phyloP scores from a whole-genome alignment of 2,113 vertebrate genomes.

The Hemibagrus wyckioides region DNA sequence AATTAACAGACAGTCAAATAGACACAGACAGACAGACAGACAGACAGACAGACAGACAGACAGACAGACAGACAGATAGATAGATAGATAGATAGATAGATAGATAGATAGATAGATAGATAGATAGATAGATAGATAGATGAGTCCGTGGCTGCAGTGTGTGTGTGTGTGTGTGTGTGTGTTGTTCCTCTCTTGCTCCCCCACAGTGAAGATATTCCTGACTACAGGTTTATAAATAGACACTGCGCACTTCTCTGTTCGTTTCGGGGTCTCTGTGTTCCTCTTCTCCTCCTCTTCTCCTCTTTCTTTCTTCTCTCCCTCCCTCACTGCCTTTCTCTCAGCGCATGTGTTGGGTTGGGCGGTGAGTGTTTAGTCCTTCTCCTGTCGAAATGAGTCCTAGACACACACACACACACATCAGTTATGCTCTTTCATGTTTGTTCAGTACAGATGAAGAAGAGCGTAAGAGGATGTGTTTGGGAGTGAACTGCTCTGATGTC shows the following conservation, averaged over 20 bases:
- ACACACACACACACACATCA: neutral
- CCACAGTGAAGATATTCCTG: constrained; percentile 45
- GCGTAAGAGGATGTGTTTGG: neutral
- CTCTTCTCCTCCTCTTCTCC: neutral
- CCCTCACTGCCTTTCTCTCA: constrained; percentile 20
- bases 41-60: neutral
- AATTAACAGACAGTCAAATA: neutral
- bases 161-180: neutral
- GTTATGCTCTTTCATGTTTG: neutral
- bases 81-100: neutral
- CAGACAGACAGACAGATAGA: neutral
- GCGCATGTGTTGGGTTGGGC: neutral
- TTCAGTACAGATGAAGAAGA: neutral
- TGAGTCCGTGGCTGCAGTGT: neutral
- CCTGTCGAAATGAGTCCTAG: constrained; percentile 1
- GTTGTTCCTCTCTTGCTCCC: neutral
- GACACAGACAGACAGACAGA: neutral
- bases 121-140: neutral
- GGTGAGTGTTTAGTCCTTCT: neutral
- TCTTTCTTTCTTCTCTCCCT: neutral
- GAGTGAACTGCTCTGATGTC: neutral
- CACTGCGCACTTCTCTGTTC: constrained; percentile 44
- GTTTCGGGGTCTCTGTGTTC: constrained; percentile 38
- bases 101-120: neutral
- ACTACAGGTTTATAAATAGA: constrained; percentile 61